Base-by-base conservation (phyloP, 2,888 invertebrate genomes). In the Oxyteleia sp. region DNA sequence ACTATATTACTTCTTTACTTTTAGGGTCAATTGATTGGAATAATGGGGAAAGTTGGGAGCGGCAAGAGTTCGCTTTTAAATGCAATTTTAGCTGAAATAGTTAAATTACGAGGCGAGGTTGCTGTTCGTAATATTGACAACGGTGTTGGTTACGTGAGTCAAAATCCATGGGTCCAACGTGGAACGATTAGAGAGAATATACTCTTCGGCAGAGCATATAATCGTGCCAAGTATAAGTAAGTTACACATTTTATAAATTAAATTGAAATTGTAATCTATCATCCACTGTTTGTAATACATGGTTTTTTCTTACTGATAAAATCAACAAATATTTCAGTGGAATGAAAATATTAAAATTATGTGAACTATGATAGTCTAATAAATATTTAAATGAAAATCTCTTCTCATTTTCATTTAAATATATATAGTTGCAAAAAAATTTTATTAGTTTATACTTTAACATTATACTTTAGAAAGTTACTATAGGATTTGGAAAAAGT, bases 101-200 rank as follows among this genome's bases (percentile, higher is more conserved):
- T 95, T 7, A 96, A 96, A 92, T 94, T 94, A 41, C 93, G 94
- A 81, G 98, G 98, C 1, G 94, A 94, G 47, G 94, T 98, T 80
- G 95, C 95, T 71, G 94, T 97, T 41, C 95, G 95, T 10, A 96
- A 97, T 89, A 94, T 95, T 79, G 94, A 96, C 69, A 94, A 94
- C 95, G 98, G 97, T 82, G 97, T 98, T 89, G 98, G 97, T 16
- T 97, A 96, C 89, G 97, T 98, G 0, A 95, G 96, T 0, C 99
- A 99, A 94, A 96, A 96, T 85, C 95, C 98, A 0, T 99, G 99
- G 99, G 94, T 99, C 55, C 97, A 98, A 89, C 95, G 98, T 61
- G 98, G 97, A 38, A 97, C 98, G 0, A 95, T 99, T 53, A 95
- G 97, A 59, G 98, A 98, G 74, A 99, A 99, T 92, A 98, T 99